A percentile compares a stretch with the other conserved stretches of the same genome.
phyloP scores from a whole-genome alignment of 2,888 invertebrate genomes.

The Drosophila meridiana region DNA sequence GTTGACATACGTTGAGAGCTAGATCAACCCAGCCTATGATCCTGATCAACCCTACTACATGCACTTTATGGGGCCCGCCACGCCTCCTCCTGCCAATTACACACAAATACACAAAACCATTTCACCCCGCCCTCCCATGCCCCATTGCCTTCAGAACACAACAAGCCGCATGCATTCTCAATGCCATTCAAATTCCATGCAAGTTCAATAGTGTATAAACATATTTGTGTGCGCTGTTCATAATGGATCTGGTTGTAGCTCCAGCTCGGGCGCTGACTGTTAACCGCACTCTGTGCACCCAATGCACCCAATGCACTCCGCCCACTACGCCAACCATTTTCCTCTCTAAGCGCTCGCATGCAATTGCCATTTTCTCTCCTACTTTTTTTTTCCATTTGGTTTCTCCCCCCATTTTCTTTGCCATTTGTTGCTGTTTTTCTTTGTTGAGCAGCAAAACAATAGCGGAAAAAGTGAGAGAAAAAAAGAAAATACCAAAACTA shows the following conservation, averaged over 20 bases:
- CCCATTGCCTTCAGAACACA: background rate
- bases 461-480: constrained; percentile 26
- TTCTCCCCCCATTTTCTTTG: constrained; percentile 35
- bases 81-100: background rate
- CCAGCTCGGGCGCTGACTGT: background rate
- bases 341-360: constrained; percentile 34
- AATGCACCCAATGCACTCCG: background rate
- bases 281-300: constrained; percentile 14
- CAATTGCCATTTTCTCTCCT: constrained; percentile 31
- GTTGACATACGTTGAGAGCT: background rate
- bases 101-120: background rate
- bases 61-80: background rate
- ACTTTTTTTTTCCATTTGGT: constrained; percentile 16
- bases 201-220: constrained; percentile 2
- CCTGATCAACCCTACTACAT: background rate
- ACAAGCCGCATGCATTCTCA: background rate
- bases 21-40: background rate
- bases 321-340: background rate
- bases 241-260: constrained; percentile 12
- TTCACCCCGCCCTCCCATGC: background rate
- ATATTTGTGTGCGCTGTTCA: background rate
- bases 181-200: constrained; percentile 15
- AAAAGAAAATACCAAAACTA: constrained; percentile 33
- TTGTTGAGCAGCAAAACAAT: constrained; percentile 67
- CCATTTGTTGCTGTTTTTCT: constrained; percentile 71